phyloP scores from a whole-genome alignment of 2,797 vertebrate species.

The Zenarchopterus dispar region DNA sequence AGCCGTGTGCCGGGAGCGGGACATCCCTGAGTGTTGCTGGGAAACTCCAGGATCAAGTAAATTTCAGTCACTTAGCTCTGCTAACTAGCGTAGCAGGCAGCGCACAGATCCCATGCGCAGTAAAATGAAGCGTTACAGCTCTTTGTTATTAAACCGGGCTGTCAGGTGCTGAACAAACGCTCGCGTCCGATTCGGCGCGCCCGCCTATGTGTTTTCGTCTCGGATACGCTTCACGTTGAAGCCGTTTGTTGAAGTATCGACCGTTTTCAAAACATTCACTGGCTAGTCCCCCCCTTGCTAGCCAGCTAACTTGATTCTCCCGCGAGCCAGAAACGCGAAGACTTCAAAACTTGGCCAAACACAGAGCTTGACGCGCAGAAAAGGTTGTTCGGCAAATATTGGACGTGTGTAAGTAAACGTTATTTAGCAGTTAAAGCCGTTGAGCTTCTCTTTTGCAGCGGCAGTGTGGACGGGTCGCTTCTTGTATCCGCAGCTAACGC shows the following conservation, averaged over 20 bases:
- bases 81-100: slow-evolving; percentile 69
- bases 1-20: slow-evolving; percentile 65
- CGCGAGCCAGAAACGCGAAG: slow-evolving; percentile 76
- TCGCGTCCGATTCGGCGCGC: slow-evolving; percentile 14
- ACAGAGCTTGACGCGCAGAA: slow-evolving; percentile 58
- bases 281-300: slow-evolving; percentile 69
- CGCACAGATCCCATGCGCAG: slow-evolving; percentile 72
- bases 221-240: slow-evolving; percentile 17
- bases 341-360: slow-evolving; percentile 85
- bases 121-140: slow-evolving; percentile 83
- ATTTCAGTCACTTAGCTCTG: slow-evolving; percentile 78
- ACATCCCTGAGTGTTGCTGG: slow-evolving; percentile 73
- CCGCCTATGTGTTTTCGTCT: slow-evolving; percentile 1
- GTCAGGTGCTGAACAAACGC: slow-evolving; percentile 53
- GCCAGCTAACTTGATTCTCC: slow-evolving; percentile 77
- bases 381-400: slow-evolving; percentile 45
- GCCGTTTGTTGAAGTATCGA: slow-evolving; percentile 30
- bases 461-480: slow-evolving; percentile 22
- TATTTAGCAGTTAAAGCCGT: neutral
- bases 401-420: slow-evolving; percentile 23
- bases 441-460: neutral
- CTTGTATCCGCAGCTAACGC: slow-evolving; percentile 36
- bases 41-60: slow-evolving; percentile 82
- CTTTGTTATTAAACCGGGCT: slow-evolving; percentile 82
- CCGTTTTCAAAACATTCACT: slow-evolving; percentile 66